phyloP scores from a whole-genome alignment of 1,140 invertebrate species.

The Aphelenchoides besseyi region DNA sequence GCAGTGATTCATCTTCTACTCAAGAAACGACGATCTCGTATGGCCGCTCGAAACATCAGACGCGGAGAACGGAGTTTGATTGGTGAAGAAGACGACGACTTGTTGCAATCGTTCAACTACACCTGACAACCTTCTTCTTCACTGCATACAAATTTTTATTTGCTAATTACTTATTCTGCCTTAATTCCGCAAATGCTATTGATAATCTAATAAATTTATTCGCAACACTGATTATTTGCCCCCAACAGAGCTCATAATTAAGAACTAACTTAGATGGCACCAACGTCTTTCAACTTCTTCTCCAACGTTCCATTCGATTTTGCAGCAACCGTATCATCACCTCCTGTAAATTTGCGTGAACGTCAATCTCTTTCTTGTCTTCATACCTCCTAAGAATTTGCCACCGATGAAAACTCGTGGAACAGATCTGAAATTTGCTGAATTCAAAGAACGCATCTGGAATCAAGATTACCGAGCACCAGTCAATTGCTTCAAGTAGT shows the following conservation, averaged over 20 bases:
- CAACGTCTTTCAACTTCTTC: conserved; percentile 26
- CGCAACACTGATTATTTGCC: conserved; percentile 6
- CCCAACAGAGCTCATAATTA: background rate
- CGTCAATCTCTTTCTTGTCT: conserved; percentile 52
- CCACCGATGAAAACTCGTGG: conserved; percentile 86
- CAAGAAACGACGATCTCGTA: conserved; percentile 16
- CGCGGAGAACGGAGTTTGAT: conserved; percentile 4
- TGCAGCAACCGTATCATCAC: conserved; percentile 30
- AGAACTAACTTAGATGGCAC: conserved; percentile 18
- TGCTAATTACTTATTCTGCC: background rate
- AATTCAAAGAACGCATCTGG: background rate
- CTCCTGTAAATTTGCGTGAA: too few relatives aligned
- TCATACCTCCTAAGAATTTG: conserved; percentile 81
- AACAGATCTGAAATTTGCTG: conserved; percentile 66
- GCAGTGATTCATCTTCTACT: conserved; percentile 14
- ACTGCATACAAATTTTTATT: background rate
- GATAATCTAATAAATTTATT: background rate
- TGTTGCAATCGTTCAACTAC: conserved; percentile 24
- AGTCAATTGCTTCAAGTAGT: conserved; percentile 75
- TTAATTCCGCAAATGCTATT: background rate
- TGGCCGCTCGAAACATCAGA: conserved; percentile 13
- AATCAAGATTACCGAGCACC: conserved; percentile 64
- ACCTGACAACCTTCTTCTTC: conserved; percentile 2
- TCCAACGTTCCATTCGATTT: conserved; percentile 18
- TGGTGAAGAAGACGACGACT: conserved; percentile 30